phyloP scores from a whole-genome alignment of 1,140 invertebrate species.

The Cotesia glomerata region DNA sequence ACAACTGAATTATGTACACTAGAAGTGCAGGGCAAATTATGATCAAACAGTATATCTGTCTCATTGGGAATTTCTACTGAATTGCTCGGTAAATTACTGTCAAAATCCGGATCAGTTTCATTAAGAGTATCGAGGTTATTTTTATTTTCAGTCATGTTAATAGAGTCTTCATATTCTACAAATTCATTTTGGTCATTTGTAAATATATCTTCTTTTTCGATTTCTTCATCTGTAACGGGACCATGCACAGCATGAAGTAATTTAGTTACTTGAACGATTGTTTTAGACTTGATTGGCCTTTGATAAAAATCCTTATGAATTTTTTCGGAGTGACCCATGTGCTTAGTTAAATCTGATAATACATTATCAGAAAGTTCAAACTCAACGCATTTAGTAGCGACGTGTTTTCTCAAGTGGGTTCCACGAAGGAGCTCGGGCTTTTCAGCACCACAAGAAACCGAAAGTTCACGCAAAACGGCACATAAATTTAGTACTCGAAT shows the following conservation, averaged over 20 bases:
- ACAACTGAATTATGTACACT: no score
- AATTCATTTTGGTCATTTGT: background rate
- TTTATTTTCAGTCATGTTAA: no score
- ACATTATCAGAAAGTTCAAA: background rate
- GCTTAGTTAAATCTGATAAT: conserved; percentile 17
- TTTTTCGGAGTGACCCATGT: conserved; percentile 26
- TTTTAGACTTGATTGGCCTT: background rate
- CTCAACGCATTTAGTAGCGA: background rate
- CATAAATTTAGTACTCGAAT: background rate
- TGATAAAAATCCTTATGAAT: conserved; percentile 29
- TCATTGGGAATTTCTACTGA: no score
- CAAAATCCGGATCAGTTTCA: no score
- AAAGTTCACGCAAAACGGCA: background rate
- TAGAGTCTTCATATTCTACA: no score
- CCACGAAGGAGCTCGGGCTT: background rate
- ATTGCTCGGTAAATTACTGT: no score
- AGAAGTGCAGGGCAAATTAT: no score
- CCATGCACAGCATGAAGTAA: background rate
- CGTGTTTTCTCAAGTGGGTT: conserved; percentile 13
- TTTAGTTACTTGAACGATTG: background rate
- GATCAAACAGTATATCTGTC: no score
- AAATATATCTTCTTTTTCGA: background rate
- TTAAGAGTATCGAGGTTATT: no score
- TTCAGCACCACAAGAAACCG: conserved; percentile 8
- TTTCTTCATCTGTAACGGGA: background rate